Evolutionary conservation across 2,797 vertebrate species (phyloP).

Genomic region (Sylvia borin): DNA sequence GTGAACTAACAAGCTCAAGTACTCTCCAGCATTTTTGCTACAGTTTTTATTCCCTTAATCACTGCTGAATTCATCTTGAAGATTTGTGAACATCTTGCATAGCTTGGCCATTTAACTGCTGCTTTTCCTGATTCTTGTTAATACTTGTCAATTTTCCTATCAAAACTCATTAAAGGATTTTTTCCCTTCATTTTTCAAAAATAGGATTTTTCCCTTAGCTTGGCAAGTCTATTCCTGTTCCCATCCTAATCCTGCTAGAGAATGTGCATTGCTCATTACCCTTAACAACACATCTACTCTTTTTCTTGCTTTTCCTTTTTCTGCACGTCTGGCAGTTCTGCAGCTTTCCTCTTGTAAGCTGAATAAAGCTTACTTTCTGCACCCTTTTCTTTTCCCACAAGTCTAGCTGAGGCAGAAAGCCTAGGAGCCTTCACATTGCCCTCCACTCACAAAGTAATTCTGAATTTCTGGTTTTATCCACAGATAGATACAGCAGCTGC

Average conservation of each 20-base stretch:
- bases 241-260: slow-evolving; percentile 1
- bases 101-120: background rate
- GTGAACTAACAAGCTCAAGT: background rate
- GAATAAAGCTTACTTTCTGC: background rate
- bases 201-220: background rate
- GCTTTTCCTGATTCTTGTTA: background rate
- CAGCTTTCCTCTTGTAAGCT: background rate
- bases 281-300: background rate
- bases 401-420: background rate
- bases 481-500: background rate
- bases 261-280: slow-evolving; percentile 2
- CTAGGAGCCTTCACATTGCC: background rate
- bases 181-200: background rate
- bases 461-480: background rate
- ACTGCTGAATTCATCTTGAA: background rate
- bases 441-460: background rate
- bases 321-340: background rate
- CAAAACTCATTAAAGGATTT: background rate
- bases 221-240: slow-evolving; percentile 35
- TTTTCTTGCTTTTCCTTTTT: background rate
- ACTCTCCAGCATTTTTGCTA: background rate
- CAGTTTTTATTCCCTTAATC: background rate
- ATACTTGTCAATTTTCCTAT: background rate
- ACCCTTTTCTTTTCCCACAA: background rate
- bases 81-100: background rate